Base-by-base conservation (phyloP, 1,140 invertebrate species). In the Procambarus clarkii region DNA sequence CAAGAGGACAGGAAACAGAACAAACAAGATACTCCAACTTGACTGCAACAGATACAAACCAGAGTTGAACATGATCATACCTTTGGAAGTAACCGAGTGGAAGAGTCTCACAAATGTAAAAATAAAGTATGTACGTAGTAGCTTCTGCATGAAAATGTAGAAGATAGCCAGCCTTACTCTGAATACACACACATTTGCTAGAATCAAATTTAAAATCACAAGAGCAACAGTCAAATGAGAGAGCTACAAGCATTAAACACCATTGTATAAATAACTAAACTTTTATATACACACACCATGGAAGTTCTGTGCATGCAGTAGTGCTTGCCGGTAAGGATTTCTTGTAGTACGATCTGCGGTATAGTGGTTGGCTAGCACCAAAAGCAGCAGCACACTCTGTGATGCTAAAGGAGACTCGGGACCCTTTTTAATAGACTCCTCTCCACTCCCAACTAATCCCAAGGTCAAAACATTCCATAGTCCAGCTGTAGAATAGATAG, bases 301-400 rank as follows among this genome's bases (percentile, higher is more conserved):
- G 58, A 95, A 94, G 93, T 96, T 95, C 91, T 94, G 95, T 94
- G 98, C 98, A 64, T 96, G 95, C 93, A 98, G 97, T 79, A 99
- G 93, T 71, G 98, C 97, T 92, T 97, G 95, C 93, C 98, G 96
- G 94, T 98, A 99, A 34, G 98, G 96, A 94, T 98, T 98, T 46
- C 91, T 79, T 44, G 92, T 91, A 54, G 95, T 95, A 18, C 86
- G 78, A 44, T 91, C 74, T 18, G 89, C 71, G 4, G 95, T 95
- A 93, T 95, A 96, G 94, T 99, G 98, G 95, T 99, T 99, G 5
- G 97, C 96, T 88, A 99, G 95, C 79, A 98, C 96, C 85, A 99
- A 95, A 74, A 99, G 95, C 48, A 99, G 95, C 78, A 99, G 95
- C 71, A 98, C 95, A 93, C 98, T 98, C 94, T 99, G 98, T 95